These are phyloP conservation scores for Hydrolagus affinis DNA, from an alignment of 2,113 vertebrate genomes.

Conservation along the genomic window DNA sequence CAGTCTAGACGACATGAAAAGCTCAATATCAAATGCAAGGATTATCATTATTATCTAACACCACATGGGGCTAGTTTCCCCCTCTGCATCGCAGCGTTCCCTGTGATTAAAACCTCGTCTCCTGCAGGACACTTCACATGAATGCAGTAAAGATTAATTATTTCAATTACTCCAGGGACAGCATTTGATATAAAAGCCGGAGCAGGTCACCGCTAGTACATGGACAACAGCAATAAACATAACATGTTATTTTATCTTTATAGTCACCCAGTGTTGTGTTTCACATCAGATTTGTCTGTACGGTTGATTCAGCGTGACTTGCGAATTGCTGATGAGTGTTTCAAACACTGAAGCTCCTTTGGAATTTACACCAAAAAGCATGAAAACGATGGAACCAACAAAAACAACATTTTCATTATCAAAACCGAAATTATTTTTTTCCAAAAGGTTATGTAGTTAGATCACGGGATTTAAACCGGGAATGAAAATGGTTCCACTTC, in stretches of 20 bases:
- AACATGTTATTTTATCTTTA: constrained; percentile 13
- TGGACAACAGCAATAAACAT: not conserved
- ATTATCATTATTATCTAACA: too few relatives aligned
- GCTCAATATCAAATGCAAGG: too few relatives aligned
- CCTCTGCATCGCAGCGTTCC: constrained; percentile 17
- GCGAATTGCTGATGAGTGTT: not conserved
- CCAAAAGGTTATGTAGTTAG: not conserved
- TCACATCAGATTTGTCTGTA: constrained; percentile 10
- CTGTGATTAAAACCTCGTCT: constrained; percentile 27
- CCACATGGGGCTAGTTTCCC: constrained; percentile 20
- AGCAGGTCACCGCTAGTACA: constrained; percentile 13
- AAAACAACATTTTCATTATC: not conserved
- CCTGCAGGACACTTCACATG: constrained; percentile 11
- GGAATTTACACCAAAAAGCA: too few relatives aligned
- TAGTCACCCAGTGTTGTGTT: constrained; percentile 1
- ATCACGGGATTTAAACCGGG: too few relatives aligned
- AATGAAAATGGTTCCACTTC: not conserved
- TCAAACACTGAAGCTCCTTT: too few relatives aligned
- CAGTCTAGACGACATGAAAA: too few relatives aligned
- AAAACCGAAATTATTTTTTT: not conserved
- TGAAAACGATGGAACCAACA: not conserved
- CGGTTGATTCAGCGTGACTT: not conserved
- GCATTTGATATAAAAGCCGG: constrained; percentile 12
- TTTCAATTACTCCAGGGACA: constrained; percentile 29
- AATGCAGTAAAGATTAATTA: constrained; percentile 24